A percentile compares a stretch with the other conserved stretches of the same genome.
These are phyloP conservation scores for Ctenoplectra terminalis DNA, from an alignment of 1,140 invertebrate genomes.

Conservation along the genomic window DNA sequence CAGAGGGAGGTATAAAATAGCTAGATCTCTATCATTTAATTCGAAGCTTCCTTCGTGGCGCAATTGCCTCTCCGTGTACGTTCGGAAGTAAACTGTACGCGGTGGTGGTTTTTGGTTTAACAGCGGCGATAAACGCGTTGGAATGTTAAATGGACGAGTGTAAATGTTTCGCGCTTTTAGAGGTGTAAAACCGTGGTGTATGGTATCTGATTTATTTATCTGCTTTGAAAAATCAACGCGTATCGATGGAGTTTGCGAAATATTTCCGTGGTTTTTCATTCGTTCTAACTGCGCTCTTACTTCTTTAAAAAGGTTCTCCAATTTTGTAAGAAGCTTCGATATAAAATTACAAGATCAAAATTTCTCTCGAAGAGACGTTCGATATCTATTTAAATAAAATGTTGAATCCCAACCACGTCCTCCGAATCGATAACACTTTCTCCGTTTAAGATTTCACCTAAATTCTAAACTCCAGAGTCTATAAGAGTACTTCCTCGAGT, in stretches of 20 bases:
- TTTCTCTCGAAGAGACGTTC: background rate
- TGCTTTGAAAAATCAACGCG: background rate
- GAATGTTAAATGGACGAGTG: background rate
- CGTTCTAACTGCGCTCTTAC: no score
- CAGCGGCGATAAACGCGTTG: background rate
- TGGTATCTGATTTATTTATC: background rate
- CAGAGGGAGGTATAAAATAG: background rate
- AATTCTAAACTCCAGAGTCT: no score
- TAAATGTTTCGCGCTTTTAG: background rate
- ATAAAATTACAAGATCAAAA: no score
- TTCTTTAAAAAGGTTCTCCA: no score
- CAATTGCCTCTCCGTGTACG: background rate
- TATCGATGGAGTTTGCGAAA: background rate
- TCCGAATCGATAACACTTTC: background rate
- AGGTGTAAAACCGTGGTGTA: background rate
- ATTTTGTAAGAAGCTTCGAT: no score
- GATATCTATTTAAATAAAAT: background rate
- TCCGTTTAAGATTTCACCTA: background rate
- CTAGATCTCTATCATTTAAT: constrained; percentile 7
- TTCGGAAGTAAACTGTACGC: background rate
- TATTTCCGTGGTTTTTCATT: no score
- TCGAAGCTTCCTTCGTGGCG: background rate
- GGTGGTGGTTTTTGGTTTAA: background rate
- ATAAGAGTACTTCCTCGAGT: no score
- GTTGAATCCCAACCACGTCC: background rate